Percentiles rank a stretch among this genome's conserved stretches.
phyloP scores from a whole-genome alignment of 2,888 invertebrate genomes.

The Melanophora roralis region DNA sequence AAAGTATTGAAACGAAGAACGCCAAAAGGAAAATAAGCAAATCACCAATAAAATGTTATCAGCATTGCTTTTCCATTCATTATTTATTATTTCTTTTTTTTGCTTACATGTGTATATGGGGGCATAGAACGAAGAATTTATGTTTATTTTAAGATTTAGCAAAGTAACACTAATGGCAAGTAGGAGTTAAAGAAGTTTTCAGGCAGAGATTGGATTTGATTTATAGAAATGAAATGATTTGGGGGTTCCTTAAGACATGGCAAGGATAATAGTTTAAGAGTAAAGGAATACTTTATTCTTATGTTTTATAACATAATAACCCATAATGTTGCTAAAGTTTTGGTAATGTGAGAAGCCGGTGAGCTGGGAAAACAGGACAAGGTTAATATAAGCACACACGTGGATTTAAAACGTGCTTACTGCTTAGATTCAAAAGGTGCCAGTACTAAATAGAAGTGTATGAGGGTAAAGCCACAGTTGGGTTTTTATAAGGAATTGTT shows the following conservation, averaged over 20 bases:
- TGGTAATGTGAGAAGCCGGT: neutral
- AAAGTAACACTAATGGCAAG: constrained; percentile 28
- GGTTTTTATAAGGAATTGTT: no score
- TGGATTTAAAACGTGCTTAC: no score
- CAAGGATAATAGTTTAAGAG: neutral
- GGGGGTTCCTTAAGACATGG: neutral
- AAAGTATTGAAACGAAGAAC: neutral
- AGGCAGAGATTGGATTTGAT: constrained; percentile 30
- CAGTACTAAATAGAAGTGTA: no score
- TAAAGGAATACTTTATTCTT: neutral
- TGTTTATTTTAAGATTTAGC: constrained; percentile 47
- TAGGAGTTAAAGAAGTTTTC: constrained; percentile 12
- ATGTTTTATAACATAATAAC: no score
- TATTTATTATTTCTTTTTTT: neutral
- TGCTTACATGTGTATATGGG: neutral
- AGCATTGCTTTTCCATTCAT: constrained; percentile 7
- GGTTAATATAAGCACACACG: neutral
- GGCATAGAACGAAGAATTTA: constrained; percentile 28
- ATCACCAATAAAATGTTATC: constrained; percentile 49
- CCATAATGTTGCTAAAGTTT: neutral
- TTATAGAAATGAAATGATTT: constrained; percentile 22
- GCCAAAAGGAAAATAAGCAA: neutral
- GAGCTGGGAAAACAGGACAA: neutral
- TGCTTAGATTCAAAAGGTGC: no score
- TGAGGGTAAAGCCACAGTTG: no score